Base-by-base conservation (phyloP, 2,797 vertebrate genomes). In the Cephalopachus bancanus region DNA sequence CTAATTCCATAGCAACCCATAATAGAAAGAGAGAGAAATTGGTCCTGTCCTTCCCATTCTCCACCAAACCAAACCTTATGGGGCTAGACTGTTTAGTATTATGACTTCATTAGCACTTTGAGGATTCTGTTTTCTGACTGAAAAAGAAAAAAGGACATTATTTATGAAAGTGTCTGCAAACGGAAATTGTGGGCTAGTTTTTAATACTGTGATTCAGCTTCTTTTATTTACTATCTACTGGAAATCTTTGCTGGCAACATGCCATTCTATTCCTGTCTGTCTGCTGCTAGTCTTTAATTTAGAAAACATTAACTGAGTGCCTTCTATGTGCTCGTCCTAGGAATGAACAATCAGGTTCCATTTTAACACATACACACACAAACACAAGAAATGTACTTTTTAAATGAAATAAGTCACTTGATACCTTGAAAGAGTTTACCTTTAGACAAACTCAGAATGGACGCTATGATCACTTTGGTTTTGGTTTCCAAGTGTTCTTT, bases 111-210 rank as follows among this genome's bases (percentile, higher is more conserved):
- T 86, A 92, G 64, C 76, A 84, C n/a, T 93, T 83, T 80, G 71
- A 94, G 19, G 71, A 67, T 92, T 93, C 28, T 95, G 30, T 62
- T 95, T 76, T 95, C 53, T 89, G 17, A 80, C 12, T 84, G 71
- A 84, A 95, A 89, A 83, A 62, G 30, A 75, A 37, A 88, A 44
- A 86, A 72, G 4, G 16, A 74, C 2, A 44, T 51, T 94, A 71
- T 81, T 95, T 95, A 83, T 67, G 80, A 24, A 87, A 65, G 62
- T 53, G 28, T 86, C 59, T 92, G n/a, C 86, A 79, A 92, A 94
- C 96, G 91, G 80, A 96, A 95, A 96, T 85, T 95, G 28, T 30
- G 67, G 75, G 62, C 57, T 95, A 69, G 4, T 86, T 93, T 97
- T 93, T 67, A 94, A 85, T 93, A 28, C 59, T 87, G 67, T 95